Base-by-base conservation (phyloP, 2,797 vertebrate species). In the Syndactyla subalaris region DNA sequence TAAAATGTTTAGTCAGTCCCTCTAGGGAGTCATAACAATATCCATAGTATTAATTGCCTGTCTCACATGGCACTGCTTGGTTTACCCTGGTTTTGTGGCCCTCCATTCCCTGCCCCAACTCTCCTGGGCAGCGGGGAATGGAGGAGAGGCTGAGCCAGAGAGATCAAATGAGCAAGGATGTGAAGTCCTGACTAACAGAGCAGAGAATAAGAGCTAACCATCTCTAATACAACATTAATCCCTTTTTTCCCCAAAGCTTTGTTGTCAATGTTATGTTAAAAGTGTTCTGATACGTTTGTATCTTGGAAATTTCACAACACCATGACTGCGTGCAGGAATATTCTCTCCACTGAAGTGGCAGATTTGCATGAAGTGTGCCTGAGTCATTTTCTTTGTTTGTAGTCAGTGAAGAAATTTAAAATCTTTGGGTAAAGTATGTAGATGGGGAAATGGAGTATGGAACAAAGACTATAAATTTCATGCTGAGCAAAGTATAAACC, bases 401-500 rank as follows among this genome's bases (percentile, higher is more conserved):
- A 78, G 43, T 29, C 41, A 55, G 34, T 22, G 49, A 92, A 95
- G 34, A 90, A 59, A 88, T 81, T 46, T 45, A 7, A 91, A 91
- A 83, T 39, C 20, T 72, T 80, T 79, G 20, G 78, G 75, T 89
- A 39, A 89, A 93, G 22, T 43, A 36, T 14, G 7, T 67, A 82
- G 34, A 48, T 54, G n/a, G 29, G 62, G 51, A 77, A 36, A 61
- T 5, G 3, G 6, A 71, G 71, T 86, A 51, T 29, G 32, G 26
- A 62, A 85, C 65, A 45, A 89, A 48, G 21, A 21, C 23, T 54
- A 10, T 55, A 71, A 63, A 80, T 11, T 67, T 85, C 46, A 78
- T 70, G 13, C 49, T 67, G 38, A 91, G 46, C 10, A 85, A 95
- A 55, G 9, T 55, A 57, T 49, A 71, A 95, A 76, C 36, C 19